Percentiles rank a stretch among this genome's conserved stretches.
Evolutionary conservation across 2,797 vertebrate species (phyloP).

Genomic region (Orestias chungarensis): DNA sequence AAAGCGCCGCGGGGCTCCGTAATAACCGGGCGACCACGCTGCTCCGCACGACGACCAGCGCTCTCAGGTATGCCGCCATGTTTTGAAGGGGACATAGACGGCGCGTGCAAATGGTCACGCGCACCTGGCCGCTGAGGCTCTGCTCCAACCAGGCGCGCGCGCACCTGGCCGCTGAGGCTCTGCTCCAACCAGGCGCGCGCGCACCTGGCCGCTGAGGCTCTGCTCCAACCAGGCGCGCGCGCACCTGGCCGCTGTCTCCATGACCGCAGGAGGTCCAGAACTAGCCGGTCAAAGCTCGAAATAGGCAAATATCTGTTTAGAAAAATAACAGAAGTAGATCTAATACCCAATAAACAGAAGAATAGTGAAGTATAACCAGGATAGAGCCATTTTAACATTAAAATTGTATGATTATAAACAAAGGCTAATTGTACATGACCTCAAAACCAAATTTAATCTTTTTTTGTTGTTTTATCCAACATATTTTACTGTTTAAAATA

Average conservation of each 20-base stretch:
- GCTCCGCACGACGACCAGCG: conserved; percentile 64
- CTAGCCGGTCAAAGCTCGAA: too few species aligned
- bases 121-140: too few species aligned
- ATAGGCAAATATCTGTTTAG: too few species aligned
- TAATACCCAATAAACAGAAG: too few species aligned
- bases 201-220: not conserved
- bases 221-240: not conserved
- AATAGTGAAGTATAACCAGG: not conserved
- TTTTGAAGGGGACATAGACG: not conserved
- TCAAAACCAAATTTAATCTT: too few species aligned
- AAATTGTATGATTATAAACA: not conserved
- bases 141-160: not conserved
- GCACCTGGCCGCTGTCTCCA: not conserved
- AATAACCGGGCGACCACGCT: conserved; percentile 43
- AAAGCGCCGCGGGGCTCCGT: conserved; percentile 67
- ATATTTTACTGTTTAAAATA: too few species aligned
- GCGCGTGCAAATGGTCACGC: too few species aligned
- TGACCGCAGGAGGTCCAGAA: too few species aligned
- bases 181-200: not conserved
- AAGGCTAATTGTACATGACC: too few species aligned
- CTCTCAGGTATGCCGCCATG: conserved; percentile 84
- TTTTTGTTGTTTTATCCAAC: too few species aligned
- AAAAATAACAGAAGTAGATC: too few species aligned
- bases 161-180: not conserved
- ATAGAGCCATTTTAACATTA: not conserved